Conservation (phyloP, 2,113 vertebrate genomes). For the Petroica traversi region DNA sequence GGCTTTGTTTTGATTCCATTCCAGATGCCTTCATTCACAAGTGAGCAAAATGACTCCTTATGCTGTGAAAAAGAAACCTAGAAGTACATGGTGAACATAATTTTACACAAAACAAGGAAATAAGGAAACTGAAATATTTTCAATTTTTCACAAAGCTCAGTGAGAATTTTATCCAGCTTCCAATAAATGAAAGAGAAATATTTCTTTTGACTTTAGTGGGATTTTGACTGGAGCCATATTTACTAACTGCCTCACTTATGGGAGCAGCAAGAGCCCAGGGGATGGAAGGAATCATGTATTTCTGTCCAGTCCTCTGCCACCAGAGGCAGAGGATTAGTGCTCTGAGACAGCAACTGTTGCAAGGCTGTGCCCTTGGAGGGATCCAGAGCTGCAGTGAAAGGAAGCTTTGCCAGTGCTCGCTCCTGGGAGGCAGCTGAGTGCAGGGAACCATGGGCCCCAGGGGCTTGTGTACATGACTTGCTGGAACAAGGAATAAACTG, state of each 20-base stretch:
- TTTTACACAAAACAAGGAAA: not conserved
- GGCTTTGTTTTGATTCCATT: slow-evolving; percentile 60
- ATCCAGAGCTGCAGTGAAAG: not conserved
- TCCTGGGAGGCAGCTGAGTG: not conserved
- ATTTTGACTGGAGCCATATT: not conserved
- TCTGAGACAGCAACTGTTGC: not conserved
- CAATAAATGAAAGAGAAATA: not conserved
- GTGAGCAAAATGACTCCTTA: not conserved
- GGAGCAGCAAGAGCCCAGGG: not conserved
- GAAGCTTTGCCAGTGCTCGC: not conserved
- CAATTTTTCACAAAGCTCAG: not conserved
- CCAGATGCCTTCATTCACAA: slow-evolving; percentile 67
- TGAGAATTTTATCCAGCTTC: not conserved
- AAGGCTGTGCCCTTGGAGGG: not conserved
- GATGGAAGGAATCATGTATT: not conserved
- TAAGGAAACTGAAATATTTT: too few species aligned
- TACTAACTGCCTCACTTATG: not conserved
- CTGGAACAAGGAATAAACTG: not conserved
- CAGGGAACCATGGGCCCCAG: not conserved
- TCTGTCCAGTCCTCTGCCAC: not conserved
- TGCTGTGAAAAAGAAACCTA: not conserved
- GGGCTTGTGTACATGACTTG: not conserved
- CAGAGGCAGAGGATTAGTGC: not conserved
- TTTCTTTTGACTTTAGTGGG: not conserved
- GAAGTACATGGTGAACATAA: not conserved